Evolutionary conservation across 2,113 vertebrate species (phyloP).

Genomic region (Channa maculata): DNA sequence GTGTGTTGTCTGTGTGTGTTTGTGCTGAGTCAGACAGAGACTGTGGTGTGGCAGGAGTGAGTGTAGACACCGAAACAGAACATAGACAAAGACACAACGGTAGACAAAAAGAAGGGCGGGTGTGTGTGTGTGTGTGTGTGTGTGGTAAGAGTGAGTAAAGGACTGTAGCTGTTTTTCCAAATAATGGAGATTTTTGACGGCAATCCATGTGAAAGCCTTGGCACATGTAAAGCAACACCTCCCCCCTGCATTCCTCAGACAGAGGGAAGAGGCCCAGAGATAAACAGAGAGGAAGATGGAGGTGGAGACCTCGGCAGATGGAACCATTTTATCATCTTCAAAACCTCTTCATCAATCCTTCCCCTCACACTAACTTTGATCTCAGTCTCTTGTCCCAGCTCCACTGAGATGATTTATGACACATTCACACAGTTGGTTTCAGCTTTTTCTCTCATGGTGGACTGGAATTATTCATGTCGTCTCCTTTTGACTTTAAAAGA

Average conservation of each 20-base stretch:
- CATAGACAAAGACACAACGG: constrained; percentile 16
- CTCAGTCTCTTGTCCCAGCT: neutral
- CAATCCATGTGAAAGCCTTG: constrained; percentile 47
- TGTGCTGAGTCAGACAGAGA: constrained; percentile 13
- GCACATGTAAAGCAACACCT: constrained; percentile 35
- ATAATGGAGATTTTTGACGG: constrained; percentile 37
- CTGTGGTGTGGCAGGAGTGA: neutral
- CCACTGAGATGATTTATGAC: constrained; percentile 2
- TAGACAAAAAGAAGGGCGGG: neutral
- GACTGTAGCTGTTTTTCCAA: constrained; percentile 4
- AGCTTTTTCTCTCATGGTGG: neutral
- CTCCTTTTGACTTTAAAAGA: constrained; percentile 4
- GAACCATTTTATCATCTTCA: constrained; percentile 43
- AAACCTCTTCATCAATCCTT: constrained; percentile 42
- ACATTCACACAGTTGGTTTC: neutral
- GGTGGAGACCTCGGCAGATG: constrained; percentile 54
- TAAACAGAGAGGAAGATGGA: constrained; percentile 44
- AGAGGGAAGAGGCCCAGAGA: constrained; percentile 60
- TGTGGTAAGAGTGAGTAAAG: constrained; percentile 4
- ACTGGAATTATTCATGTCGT: constrained; percentile 24
- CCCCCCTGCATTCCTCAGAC: constrained; percentile 70
- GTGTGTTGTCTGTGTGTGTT: neutral
- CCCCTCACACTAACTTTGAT: constrained; percentile 22
- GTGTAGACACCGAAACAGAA: constrained; percentile 11
- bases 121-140: constrained; percentile 21